phyloP scores from a whole-genome alignment of 2,113 vertebrate species.

The Tragelaphus strepsiceros region DNA sequence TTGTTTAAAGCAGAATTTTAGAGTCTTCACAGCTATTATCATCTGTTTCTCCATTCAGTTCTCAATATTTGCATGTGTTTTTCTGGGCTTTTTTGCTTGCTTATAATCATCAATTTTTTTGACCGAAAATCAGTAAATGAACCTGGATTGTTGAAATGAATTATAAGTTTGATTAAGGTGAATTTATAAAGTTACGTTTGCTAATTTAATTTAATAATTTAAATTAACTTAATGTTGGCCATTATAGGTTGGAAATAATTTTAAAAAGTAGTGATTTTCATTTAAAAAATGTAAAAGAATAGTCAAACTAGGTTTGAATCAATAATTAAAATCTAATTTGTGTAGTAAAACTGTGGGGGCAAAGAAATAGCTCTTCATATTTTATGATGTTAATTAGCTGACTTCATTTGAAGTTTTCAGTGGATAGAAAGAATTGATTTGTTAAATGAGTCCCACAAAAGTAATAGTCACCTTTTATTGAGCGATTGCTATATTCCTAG shows the following conservation, averaged over 20 bases:
- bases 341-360: not conserved
- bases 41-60: not conserved
- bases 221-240: not conserved
- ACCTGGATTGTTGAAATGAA: not conserved
- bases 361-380: not conserved
- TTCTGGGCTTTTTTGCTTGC: not conserved
- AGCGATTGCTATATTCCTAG: not conserved
- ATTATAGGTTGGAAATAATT: not conserved
- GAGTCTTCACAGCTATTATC: not conserved
- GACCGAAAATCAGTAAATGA: not conserved
- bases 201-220: not conserved
- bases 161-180: slow-evolving; percentile 9
- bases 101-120: not conserved
- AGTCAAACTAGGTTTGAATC: not conserved
- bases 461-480: not conserved
- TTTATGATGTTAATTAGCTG: not conserved
- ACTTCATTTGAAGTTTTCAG: slow-evolving; percentile 26
- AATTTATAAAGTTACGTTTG: not conserved
- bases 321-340: not conserved
- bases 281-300: slow-evolving; percentile 24
- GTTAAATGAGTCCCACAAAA: not conserved
- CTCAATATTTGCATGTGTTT: not conserved
- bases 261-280: not conserved
- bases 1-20: not conserved
- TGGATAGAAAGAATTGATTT: not conserved